Percentiles rank a stretch among this genome's conserved stretches.
These are phyloP conservation scores for Brachionus rubens DNA, from an alignment of 1,140 invertebrate genomes.

Conservation along the genomic window DNA sequence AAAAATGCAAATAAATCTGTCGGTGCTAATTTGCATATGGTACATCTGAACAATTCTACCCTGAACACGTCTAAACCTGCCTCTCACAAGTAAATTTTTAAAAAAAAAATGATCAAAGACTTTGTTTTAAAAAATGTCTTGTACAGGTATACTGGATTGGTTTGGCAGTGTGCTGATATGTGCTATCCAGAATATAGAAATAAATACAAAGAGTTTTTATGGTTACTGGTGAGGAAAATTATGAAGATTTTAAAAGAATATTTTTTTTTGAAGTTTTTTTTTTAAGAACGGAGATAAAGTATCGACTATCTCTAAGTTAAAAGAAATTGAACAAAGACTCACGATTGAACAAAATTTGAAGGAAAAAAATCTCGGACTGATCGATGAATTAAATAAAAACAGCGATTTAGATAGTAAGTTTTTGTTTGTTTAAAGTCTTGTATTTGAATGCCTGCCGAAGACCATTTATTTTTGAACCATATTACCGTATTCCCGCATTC, in stretches of 20 bases:
- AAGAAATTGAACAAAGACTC: constrained; percentile 31
- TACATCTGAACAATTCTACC: neutral
- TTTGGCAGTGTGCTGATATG: constrained; percentile 46
- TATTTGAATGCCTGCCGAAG: too few species aligned
- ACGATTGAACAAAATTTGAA: constrained; percentile 26
- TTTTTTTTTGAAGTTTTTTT: constrained; percentile 7
- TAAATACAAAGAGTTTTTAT: constrained; percentile 10
- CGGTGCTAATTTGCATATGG: neutral
- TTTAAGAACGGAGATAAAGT: constrained; percentile 37
- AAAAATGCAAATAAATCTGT: neutral
- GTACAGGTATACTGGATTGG: constrained; percentile 35
- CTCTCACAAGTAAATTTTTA: too few species aligned
- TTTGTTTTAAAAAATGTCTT: too few species aligned
- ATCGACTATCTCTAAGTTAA: constrained; percentile 12
- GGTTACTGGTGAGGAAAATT: constrained; percentile 12
- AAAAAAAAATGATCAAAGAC: neutral
- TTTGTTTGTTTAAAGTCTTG: too few species aligned
- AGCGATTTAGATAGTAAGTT: neutral
- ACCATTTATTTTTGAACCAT: too few species aligned
- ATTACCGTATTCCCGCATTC: too few species aligned
- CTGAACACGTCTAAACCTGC: too few species aligned
- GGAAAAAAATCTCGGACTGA: neutral
- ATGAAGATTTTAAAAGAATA: neutral
- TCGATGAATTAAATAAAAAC: neutral
- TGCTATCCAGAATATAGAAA: constrained; percentile 35